Evolutionary conservation across 1,140 invertebrate species (phyloP), one percentile per base, ranked within the genome.

Genomic region (Pseudobourletiella spinata): DNA sequence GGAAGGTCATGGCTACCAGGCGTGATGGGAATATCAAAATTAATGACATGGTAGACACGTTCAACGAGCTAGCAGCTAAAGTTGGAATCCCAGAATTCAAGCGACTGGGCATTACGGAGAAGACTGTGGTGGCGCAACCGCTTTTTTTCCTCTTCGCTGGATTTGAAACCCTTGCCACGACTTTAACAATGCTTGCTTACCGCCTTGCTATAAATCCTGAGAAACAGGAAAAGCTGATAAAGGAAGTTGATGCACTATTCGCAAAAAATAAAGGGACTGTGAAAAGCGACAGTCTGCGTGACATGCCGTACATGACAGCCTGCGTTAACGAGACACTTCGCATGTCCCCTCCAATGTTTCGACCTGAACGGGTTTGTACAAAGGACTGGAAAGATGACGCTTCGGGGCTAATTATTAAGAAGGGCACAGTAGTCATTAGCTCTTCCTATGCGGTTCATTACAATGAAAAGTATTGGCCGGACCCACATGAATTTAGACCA

Each of bases 351-450:
- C 24, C 52, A 15, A 50, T 68, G 14, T 52, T 46, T 35, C 39
- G 66, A 8, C 25, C 56, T 24, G 67, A 69, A 57, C 22, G 66
- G 18, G 50, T 35, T 2, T 64, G 62, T 20, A 50, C 35, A n/a
- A 64, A 67, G 25, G 63, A 64, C 26, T 67, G 81, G 61, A 77
- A 76, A 59, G 71, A 84, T 26, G 75, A 75, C 1, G 77, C 74
- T 0, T 72, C 78, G 24, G 66, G 79, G 1, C 73, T 74, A 11
- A 35, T 64, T 11, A 56, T 52, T 39, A 39, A n/a, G n/a, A 61
- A 67, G 39, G 62, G 52, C 20, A 43, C 32, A 2, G 42, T 28
- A 4, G 43, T 65, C 26, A 58, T 55, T 29, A 46, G 64, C 11
- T 55, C 65, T 22, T 20, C 48, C 22, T 35, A 18, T 11, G 55